Percentiles rank a stretch among this genome's conserved stretches.
phyloP scores from a whole-genome alignment of 2,113 vertebrate species.

The Etheostoma cragini region DNA sequence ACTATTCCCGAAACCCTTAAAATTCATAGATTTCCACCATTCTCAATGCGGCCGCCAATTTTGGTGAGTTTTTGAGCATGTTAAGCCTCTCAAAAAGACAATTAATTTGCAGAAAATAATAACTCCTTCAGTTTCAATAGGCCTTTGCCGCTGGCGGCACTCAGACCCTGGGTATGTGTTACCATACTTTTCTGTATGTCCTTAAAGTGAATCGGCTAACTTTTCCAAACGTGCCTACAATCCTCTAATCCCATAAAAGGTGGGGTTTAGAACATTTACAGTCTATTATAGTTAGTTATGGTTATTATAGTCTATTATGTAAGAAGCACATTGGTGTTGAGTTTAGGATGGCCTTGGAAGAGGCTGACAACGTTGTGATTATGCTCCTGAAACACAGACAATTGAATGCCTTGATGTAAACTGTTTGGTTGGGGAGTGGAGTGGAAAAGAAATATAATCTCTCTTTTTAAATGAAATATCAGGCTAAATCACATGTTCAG shows the following conservation, averaged over 20 bases:
- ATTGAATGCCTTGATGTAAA: neutral
- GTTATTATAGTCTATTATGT: neutral
- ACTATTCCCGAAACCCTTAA: too few species aligned
- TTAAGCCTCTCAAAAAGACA: too few species aligned
- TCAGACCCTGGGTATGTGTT: too few species aligned
- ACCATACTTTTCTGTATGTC: neutral
- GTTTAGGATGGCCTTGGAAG: neutral
- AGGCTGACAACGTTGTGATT: neutral
- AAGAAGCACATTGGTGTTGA: neutral
- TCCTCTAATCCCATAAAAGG: neutral
- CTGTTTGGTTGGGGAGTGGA: neutral
- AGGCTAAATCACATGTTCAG: neutral
- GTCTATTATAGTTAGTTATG: neutral
- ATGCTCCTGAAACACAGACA: neutral
- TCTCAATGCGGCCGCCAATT: too few species aligned
- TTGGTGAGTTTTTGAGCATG: too few species aligned
- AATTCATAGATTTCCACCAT: too few species aligned
- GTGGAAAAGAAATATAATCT: neutral
- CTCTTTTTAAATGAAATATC: neutral
- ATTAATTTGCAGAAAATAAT: too few species aligned
- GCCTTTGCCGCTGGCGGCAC: too few species aligned
- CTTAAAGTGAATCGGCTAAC: neutral
- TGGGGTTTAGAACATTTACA: slow-evolving; percentile 8
- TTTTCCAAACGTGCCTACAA: neutral
- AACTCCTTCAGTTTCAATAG: too few species aligned